Evolutionary conservation across 2,113 vertebrate species (phyloP), one percentile per base, ranked within the genome.

Genomic region (Myanophis thanlyinensis): DNA sequence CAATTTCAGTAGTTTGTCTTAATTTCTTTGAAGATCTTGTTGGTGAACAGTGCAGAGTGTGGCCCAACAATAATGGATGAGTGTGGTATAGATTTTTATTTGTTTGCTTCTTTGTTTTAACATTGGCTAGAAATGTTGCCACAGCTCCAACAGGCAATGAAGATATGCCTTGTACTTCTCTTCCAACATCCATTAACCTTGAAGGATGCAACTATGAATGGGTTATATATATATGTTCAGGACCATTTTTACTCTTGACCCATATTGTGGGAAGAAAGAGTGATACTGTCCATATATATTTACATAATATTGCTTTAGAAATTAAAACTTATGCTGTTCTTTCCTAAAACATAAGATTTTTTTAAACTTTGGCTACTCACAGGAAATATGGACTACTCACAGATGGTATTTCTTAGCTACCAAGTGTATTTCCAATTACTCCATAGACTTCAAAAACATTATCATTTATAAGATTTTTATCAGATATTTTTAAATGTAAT

Each of bases 1-100:
- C 0, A 0, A 62, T 89, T 92, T 94, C 87, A 48, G 3, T 7
- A 62, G 88, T 87, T 49, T 59, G 1, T 62, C 51, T 85, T 87
- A 73, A 91, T 88, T 40, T 47, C 1, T 87, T 46, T 89, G 44
- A 51, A 94, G 10, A 5, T 0, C 0, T 90, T 89, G 23, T 5
- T 22, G n/a, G 12, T 46, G 87, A 91, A 62, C 46, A 35, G 80
- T 20, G 27, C 2, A 86, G 3, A 3, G 15, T 11, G 90, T 86
- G 90, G 15, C n/a, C 7, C 20, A 85, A 13, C 44, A 27, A 49
- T 7, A 2, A 88, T 54, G 90, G 20, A 18, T 92, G 84, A 46
- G 23, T 12, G 25, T 5, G 35, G 44, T 85, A 90, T 15, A 89
- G 86, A 67, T n/a, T 95, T 93, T 95, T 92, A 53, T 54, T 89